phyloP scores from a whole-genome alignment of 2,113 vertebrate species.

The Serilophus lunatus region DNA sequence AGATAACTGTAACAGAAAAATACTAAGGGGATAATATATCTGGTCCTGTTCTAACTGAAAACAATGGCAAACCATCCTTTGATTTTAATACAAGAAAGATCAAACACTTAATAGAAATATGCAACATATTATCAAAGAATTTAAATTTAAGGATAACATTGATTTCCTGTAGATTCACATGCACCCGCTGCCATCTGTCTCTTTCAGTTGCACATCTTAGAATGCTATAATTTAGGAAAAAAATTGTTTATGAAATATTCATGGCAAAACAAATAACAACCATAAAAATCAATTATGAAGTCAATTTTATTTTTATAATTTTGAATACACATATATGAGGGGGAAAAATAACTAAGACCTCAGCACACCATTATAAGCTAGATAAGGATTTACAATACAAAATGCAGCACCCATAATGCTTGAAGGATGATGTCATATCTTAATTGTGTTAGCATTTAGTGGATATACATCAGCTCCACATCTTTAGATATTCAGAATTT shows the following conservation, averaged over 20 bases:
- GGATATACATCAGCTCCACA: constrained; percentile 64
- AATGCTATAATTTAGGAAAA: not conserved
- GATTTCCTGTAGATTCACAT: not conserved
- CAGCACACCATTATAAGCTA: constrained; percentile 10
- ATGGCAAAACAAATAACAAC: constrained; percentile 28
- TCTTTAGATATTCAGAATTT: constrained; percentile 69
- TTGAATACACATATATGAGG: constrained; percentile 31
- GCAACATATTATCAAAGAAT: not conserved
- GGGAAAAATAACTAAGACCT: not conserved
- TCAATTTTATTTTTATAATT: constrained; percentile 38
- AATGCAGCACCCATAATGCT: constrained; percentile 55
- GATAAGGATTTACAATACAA: constrained; percentile 63
- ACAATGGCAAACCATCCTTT: not conserved
- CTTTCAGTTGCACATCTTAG: not conserved
- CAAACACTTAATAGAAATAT: not conserved
- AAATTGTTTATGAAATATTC: constrained; percentile 39
- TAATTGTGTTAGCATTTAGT: constrained; percentile 71
- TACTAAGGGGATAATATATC: not conserved
- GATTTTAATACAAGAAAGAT: not conserved
- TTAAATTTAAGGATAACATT: not conserved
- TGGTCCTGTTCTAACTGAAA: not conserved
- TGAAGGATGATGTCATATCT: constrained; percentile 67
- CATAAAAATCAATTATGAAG: constrained; percentile 51
- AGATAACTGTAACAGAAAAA: not conserved
- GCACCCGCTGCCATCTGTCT: not conserved